Percentiles rank a stretch among this genome's conserved stretches.
phyloP scores from a whole-genome alignment of 2,113 vertebrate species.

The Cranoglanis bouderius region DNA sequence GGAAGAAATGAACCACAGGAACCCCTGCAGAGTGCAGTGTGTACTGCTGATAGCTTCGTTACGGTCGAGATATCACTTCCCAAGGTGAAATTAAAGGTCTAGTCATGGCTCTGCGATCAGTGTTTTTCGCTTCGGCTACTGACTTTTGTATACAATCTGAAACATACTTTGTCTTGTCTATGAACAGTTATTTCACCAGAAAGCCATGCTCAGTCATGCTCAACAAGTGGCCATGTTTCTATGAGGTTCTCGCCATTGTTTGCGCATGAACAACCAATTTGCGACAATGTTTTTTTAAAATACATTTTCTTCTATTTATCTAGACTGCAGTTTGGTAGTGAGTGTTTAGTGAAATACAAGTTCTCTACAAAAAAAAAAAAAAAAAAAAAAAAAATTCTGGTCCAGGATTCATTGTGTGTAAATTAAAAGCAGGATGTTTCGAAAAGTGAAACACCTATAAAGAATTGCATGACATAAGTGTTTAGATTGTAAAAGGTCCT shows the following conservation, averaged over 20 bases:
- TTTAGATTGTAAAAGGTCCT: not conserved
- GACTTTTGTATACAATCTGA: conserved; percentile 21
- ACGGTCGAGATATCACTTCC: conserved; percentile 36
- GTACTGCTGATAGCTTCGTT: conserved; percentile 48
- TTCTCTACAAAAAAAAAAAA: not conserved
- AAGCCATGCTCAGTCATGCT: conserved; percentile 13
- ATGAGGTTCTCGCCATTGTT: not conserved
- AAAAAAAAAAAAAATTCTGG: not conserved
- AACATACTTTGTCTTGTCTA: conserved; percentile 19
- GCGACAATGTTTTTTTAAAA: not conserved
- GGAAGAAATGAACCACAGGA: conserved; percentile 39
- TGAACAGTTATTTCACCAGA: not conserved
- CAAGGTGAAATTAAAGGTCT: conserved; percentile 54
- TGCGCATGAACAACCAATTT: not conserved
- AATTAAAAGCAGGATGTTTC: not conserved
- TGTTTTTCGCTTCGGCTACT: not conserved
- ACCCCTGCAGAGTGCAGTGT: conserved; percentile 45
- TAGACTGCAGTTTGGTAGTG: not conserved
- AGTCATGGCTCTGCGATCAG: conserved; percentile 2
- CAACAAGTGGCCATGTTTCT: conserved; percentile 11
- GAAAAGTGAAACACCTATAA: not conserved
- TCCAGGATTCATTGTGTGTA: not conserved
- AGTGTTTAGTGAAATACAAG: not conserved
- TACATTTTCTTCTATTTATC: not conserved
- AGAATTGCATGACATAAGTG: not conserved